These are phyloP conservation scores for Hozukius guyotensis DNA, from an alignment of 2,797 vertebrate genomes.

Conservation along the genomic window DNA sequence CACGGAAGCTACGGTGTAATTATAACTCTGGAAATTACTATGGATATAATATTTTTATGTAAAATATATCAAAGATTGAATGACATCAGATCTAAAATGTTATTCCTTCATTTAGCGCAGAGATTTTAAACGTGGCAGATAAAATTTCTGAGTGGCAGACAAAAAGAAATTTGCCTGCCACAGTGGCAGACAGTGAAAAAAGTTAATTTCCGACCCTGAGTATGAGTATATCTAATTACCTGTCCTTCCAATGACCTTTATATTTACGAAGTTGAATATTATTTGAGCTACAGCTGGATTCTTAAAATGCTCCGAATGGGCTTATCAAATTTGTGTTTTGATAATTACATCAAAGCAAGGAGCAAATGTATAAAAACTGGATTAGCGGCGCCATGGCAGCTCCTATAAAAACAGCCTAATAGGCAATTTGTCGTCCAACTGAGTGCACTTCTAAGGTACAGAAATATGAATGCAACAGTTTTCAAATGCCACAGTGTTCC, in stretches of 20 bases:
- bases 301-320: conserved; percentile 37
- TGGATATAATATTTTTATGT: too few species aligned
- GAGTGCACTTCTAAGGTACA: conserved; percentile 46
- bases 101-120: too few species aligned
- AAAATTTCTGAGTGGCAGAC: too few species aligned
- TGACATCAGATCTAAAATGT: too few species aligned
- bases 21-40: too few species aligned
- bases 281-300: conserved; percentile 22
- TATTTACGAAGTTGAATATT: conserved; percentile 35
- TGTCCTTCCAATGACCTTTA: conserved; percentile 44
- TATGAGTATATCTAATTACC: conserved; percentile 10
- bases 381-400: conserved; percentile 65
- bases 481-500: conserved; percentile 33
- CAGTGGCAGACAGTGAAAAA: too few species aligned
- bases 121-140: too few species aligned
- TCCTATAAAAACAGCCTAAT: conserved; percentile 59
- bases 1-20: rapidly evolving
- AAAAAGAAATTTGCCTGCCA: too few species aligned
- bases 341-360: conserved; percentile 69
- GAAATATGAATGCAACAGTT: conserved; percentile 31
- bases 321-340: conserved; percentile 68
- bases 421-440: conserved; percentile 51
- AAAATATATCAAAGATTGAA: too few species aligned
- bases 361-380: conserved; percentile 60
- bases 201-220: neutral